A percentile compares a stretch with the other conserved stretches of the same genome.
These are phyloP conservation scores for Coracopsis vasa DNA, from an alignment of 2,113 vertebrate species.

Conservation along the genomic window DNA sequence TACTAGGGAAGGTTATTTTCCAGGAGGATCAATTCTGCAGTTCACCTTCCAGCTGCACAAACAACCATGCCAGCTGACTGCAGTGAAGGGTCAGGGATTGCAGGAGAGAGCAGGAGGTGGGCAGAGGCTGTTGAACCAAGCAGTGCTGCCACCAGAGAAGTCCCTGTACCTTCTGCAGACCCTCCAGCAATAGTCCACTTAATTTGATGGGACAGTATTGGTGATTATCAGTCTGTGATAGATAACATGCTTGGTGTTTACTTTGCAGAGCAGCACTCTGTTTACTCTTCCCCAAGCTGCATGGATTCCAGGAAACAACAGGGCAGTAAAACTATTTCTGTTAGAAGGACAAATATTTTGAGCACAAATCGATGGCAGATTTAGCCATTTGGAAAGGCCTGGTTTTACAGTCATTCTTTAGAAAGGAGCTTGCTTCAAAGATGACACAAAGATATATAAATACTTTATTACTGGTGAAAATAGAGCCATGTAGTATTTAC, in stretches of 20 bases:
- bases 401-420: neutral
- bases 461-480: neutral
- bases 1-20: neutral
- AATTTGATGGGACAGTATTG: neutral
- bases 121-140: neutral
- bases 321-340: neutral
- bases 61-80: neutral
- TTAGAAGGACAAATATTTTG: neutral
- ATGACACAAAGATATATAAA: neutral
- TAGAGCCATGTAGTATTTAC: neutral
- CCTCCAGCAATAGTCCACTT: neutral
- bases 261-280: neutral
- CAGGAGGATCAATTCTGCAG: neutral
- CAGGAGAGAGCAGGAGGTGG: neutral
- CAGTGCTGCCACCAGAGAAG: neutral
- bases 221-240: neutral
- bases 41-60: slow-evolving; percentile 1
- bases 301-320: neutral
- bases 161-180: neutral
- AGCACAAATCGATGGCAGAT: neutral
- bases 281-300: neutral
- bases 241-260: neutral
- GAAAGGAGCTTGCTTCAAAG: neutral
- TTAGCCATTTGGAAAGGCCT: neutral
- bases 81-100: neutral